Evolutionary conservation across 1,140 invertebrate genomes (phyloP), one percentile per base, ranked within the genome.

Genomic region (Whitmania pigra): DNA sequence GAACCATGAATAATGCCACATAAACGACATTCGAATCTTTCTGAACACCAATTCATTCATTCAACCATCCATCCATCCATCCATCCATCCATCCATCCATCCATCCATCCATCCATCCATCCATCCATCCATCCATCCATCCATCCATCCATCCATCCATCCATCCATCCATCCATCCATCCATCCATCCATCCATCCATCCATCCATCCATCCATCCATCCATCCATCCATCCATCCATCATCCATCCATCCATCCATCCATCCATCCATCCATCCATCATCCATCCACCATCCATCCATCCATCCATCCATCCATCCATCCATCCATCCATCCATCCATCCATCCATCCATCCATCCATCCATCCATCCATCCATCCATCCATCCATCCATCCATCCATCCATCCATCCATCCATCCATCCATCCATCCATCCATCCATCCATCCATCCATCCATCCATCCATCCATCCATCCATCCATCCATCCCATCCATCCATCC

Each of bases 21-120:
- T 49, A 49, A 49, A 49, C 43, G 43, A 49, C 43, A 49, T 49
- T 49, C 43, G 43, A 49, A 7, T 49, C 43, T 11, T 63, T 20
- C 20, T 36, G 31, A 36, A 36, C 9, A 63, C 2, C 57, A 5
- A 17, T 63, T 15, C 57, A 63, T n/a, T 18, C 1, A 17, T 63
- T 18, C 57, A 63, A 1, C 57, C 57, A 15, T 63, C 57, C 20
- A 63, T 1, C 57, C 57, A 17, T 63, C 20, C 57, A 17, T 15
- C 57, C 3, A 63, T 17, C 57, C 57, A 63, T 63, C 57, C 57
- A n/a, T 63, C 57, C 57, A 0, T 1, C 57, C 57, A 0, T 6
- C 57, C 57, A n/a, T 17, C 57, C 57, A n/a, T 63, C 57, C 57
- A 63, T 63, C 57, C 57, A 63, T 63, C 57, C 57, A 63, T 63